Evolutionary conservation across 2,113 vertebrate genomes (phyloP).

Genomic region (Todiramphus chloris): DNA sequence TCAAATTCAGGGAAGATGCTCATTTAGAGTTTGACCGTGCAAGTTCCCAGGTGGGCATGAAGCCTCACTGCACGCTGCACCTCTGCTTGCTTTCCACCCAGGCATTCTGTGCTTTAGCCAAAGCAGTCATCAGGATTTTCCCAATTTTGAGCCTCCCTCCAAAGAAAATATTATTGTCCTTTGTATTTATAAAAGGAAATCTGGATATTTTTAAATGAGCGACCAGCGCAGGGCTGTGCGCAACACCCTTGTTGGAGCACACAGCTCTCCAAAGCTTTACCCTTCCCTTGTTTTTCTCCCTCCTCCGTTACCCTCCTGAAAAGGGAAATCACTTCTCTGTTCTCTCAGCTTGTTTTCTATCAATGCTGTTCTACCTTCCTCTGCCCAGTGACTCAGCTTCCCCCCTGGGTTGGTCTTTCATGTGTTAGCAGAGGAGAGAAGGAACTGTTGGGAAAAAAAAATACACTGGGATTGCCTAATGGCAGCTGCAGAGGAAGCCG

Average conservation of each 20-base stretch:
- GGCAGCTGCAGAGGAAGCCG: neutral
- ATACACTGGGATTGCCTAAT: neutral
- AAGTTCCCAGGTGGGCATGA: fast-evolving
- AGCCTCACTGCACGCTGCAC: fast-evolving
- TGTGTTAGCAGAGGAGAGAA: neutral
- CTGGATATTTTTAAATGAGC: neutral
- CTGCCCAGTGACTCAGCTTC: slow-evolving; percentile 49
- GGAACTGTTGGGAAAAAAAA: neutral
- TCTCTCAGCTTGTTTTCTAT: neutral
- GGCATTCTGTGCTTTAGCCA: neutral
- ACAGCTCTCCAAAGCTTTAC: neutral
- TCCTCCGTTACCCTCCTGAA: neutral
- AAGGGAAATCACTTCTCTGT: neutral
- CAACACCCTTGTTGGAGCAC: fast-evolving
- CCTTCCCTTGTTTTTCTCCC: neutral
- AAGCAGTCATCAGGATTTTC: neutral
- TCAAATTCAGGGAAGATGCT: fast-evolving
- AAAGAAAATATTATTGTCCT: slow-evolving; percentile 28
- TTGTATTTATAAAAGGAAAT: slow-evolving; percentile 46
- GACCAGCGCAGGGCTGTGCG: neutral
- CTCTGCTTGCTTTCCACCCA: neutral
- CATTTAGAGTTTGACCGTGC: fast-evolving
- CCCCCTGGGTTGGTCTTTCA: neutral
- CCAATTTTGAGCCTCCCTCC: neutral
- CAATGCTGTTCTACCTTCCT: neutral